Conservation (phyloP, 2,113 vertebrate genomes). For the Columba livia region DNA sequence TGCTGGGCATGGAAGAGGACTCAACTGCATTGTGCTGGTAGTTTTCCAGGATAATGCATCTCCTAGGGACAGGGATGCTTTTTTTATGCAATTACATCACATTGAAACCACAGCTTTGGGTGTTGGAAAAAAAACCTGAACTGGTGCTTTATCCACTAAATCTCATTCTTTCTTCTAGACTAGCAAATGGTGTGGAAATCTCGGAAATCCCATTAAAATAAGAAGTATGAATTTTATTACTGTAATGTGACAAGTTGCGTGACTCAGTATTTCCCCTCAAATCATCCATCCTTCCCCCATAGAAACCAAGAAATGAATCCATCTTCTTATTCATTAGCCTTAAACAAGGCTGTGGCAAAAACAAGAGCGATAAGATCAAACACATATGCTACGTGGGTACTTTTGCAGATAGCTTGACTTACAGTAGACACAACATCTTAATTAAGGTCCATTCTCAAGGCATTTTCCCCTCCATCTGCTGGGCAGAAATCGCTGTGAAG, state of each 20-base stretch:
- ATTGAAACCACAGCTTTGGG: not conserved
- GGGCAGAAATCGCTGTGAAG: not conserved
- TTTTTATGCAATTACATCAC: not conserved
- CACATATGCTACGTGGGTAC: not conserved
- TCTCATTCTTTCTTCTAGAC: not conserved
- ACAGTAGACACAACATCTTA: conserved; percentile 44
- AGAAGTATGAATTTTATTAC: conserved; percentile 5
- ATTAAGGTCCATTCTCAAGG: conserved; percentile 11
- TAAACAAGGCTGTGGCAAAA: not conserved
- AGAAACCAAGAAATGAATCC: conserved; percentile 6
- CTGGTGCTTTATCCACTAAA: not conserved
- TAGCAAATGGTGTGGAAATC: not conserved
- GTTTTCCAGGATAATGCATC: not conserved
- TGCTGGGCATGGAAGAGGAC: not conserved
- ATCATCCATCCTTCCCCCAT: not conserved
- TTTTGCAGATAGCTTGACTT: not conserved
- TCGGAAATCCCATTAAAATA: conserved; percentile 19
- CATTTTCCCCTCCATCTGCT: conserved; percentile 15
- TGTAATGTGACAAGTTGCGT: not conserved
- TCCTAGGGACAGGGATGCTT: not conserved
- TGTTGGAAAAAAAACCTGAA: not conserved
- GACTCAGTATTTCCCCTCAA: conserved; percentile 45
- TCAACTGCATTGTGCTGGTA: not conserved
- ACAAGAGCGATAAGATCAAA: conserved; percentile 1
- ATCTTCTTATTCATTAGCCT: not conserved